Evolutionary conservation across 1,140 invertebrate species (phyloP), one percentile per base, ranked within the genome.

Genomic region (Phocides pigmalion): DNA sequence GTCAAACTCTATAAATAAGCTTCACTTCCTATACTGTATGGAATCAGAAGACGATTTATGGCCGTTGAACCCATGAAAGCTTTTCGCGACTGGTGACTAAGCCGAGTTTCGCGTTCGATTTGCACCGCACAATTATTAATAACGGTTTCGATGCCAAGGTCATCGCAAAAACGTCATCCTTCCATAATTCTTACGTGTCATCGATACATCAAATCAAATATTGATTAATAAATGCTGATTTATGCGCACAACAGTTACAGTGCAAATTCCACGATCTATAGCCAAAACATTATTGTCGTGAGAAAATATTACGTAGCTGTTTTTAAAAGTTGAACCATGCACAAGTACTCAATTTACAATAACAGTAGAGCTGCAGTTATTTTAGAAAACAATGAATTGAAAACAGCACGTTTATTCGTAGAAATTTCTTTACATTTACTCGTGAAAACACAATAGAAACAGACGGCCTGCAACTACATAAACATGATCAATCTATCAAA

Each of bases 1-100:
- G 70, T 61, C 72, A 64, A 67, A 66, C 76, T 84, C 84, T 89
- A 89, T 88, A 86, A 89, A 88, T 88, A 90, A 81, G 79, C 74
- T 73, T 74, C 66, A 82, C 82, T 90, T 90, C 87, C 85, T 87
- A 88, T 82, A 81, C 70, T 59, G 65, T 74, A 79, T 78, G 68
- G 68, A 80, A 82, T 82, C 82, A 79, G 68, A 79, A 84, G 76
- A 82, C 82, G 81, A 87, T 85, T 86, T 87, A 90, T 90, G 87
- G 84, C 76, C 87, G 68, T 77, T 90, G 87, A 90, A 87, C 86
- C 79, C 85, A 70, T 73, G 75, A 79, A 77, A 86, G 74, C 75
- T 82, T 86, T 87, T 84, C 66, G 76, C 81, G 62, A 61, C 41
- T 65, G 39, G 54, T 81, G 72, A 77, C 72, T 76, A 72, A 77